phyloP scores from a whole-genome alignment of 2,113 vertebrate species.

The Syrmaticus mikado region DNA sequence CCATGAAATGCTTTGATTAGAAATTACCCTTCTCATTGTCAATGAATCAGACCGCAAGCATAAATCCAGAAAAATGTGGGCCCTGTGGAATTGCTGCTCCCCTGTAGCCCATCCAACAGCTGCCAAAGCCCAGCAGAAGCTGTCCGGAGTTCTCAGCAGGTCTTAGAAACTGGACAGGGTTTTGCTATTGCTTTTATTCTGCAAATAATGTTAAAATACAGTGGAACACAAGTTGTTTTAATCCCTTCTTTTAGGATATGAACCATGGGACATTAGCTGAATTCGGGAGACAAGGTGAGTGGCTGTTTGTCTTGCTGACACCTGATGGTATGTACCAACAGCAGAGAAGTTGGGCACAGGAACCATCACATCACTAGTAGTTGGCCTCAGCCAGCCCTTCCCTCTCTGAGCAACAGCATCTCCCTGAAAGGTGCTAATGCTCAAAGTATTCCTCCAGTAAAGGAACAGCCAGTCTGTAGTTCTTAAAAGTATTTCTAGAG shows the following conservation, averaged over 20 bases:
- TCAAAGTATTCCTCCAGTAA: not conserved
- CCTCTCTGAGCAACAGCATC: accelerated
- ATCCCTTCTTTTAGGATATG: conserved; percentile 75
- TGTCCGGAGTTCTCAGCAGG: not conserved
- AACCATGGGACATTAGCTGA: conserved; percentile 83
- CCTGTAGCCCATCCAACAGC: accelerated
- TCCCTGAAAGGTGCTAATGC: not conserved
- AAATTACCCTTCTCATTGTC: accelerated
- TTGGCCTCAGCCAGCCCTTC: not conserved
- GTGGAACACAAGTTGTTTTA: not conserved
- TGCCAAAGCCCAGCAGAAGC: not conserved
- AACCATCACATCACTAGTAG: accelerated
- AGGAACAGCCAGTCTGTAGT: not conserved
- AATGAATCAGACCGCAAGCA: not conserved
- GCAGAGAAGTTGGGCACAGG: not conserved
- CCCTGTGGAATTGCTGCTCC: not conserved
- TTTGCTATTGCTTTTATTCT: not conserved
- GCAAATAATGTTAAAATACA: not conserved
- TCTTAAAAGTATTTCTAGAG: not conserved
- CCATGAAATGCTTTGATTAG: not conserved
- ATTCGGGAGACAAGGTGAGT: conserved; percentile 90
- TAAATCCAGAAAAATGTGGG: accelerated
- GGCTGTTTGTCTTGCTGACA: not conserved
- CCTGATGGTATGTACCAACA: accelerated
- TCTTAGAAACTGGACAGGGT: not conserved